phyloP scores from a whole-genome alignment of 2,888 invertebrate species.

The Ichneumoninae sp. region DNA sequence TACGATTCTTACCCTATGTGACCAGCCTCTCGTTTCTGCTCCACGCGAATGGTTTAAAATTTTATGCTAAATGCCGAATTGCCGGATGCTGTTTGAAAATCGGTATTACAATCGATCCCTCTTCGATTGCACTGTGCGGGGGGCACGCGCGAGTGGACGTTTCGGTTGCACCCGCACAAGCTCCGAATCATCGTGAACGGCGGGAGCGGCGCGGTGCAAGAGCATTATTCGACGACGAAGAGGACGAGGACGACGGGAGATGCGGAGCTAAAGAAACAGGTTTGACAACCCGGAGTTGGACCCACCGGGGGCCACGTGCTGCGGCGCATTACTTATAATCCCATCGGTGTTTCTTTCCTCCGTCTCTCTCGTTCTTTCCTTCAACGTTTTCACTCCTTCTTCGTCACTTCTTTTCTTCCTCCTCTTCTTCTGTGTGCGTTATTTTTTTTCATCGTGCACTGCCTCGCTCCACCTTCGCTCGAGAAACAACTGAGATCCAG shows the following conservation, averaged over 20 bases:
- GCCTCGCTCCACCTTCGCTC: slow-evolving; percentile 66
- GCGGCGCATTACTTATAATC: slow-evolving; percentile 84
- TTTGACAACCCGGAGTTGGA: slow-evolving; percentile 83
- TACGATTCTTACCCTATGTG: too few relatives aligned
- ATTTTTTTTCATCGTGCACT: slow-evolving; percentile 62
- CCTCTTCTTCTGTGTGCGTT: slow-evolving; percentile 22
- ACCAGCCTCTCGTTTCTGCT: neutral
- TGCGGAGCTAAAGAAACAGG: slow-evolving; percentile 78
- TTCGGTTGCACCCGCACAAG: slow-evolving; percentile 59
- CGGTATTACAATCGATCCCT: neutral
- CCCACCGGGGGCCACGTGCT: slow-evolving; percentile 81
- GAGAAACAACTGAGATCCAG: slow-evolving; percentile 45
- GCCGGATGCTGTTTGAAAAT: neutral
- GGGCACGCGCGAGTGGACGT: slow-evolving; percentile 53
- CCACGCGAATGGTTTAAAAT: too few relatives aligned
- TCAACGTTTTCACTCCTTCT: slow-evolving; percentile 15
- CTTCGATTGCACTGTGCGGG: slow-evolving; percentile 20
- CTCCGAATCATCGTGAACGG: slow-evolving; percentile 44
- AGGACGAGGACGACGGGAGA: slow-evolving; percentile 50
- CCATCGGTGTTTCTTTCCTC: slow-evolving; percentile 78
- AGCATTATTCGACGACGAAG: slow-evolving; percentile 36
- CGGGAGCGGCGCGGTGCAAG: slow-evolving; percentile 27
- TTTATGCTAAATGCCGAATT: neutral
- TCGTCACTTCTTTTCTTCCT: slow-evolving; percentile 51
- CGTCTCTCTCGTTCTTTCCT: slow-evolving; percentile 50